A percentile compares a stretch with the other conserved stretches of the same genome.
phyloP scores from a whole-genome alignment of 2,797 vertebrate genomes.

The Melopsittacus undulatus region DNA sequence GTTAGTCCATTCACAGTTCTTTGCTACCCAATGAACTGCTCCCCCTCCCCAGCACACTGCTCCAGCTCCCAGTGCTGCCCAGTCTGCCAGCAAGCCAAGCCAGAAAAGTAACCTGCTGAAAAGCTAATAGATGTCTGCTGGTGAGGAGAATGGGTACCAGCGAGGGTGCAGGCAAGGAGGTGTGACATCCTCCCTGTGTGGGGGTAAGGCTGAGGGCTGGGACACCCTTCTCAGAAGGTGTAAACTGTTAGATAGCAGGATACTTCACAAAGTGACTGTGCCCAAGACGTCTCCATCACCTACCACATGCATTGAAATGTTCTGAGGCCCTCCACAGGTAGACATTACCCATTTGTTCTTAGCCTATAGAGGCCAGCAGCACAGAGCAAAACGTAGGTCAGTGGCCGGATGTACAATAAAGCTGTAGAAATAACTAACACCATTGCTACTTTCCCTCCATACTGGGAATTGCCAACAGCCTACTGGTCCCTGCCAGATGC shows the following conservation, averaged over 20 bases:
- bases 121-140: background rate
- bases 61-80: background rate
- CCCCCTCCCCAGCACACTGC: background rate
- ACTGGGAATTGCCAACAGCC: background rate
- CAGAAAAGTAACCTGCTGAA: background rate
- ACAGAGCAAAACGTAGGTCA: background rate
- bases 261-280: background rate
- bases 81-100: background rate
- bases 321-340: background rate
- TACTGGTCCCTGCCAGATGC: background rate
- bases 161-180: background rate
- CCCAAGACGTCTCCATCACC: background rate
- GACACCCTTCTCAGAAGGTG: background rate
- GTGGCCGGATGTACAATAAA: background rate
- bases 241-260: background rate
- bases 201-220: background rate
- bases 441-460: background rate
- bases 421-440: background rate
- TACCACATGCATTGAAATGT: background rate
- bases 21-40: no score
- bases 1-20: background rate
- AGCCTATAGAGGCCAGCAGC: background rate
- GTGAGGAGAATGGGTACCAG: background rate
- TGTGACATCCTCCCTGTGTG: background rate
- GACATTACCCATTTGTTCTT: background rate